These are phyloP conservation scores for Bombus sibiricus DNA, from an alignment of 1,140 invertebrate species.

Conservation along the genomic window DNA sequence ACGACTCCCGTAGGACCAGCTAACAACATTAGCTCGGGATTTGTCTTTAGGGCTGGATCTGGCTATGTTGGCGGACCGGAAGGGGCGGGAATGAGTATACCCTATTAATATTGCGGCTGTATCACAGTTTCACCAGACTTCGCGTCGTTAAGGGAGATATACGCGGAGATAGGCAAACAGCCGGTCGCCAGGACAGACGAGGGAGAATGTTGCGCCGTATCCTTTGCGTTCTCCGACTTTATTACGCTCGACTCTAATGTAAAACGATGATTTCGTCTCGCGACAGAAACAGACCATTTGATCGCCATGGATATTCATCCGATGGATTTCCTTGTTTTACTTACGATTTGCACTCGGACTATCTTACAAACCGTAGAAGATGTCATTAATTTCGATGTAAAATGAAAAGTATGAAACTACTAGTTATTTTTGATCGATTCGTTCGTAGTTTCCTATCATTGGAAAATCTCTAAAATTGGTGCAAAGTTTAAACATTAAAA, in stretches of 20 bases:
- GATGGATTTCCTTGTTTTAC: background rate
- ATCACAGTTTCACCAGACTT: constrained; percentile 62
- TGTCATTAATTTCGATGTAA: too few species aligned
- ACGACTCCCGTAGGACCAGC: constrained; percentile 59
- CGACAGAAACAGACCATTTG: background rate
- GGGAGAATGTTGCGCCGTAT: background rate
- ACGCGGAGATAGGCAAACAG: constrained; percentile 54
- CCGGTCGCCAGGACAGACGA: constrained; percentile 6
- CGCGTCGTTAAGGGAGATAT: constrained; percentile 61
- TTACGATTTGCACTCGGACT: background rate
- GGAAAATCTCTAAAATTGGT: too few species aligned
- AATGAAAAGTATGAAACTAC: too few species aligned
- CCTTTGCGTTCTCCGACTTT: constrained; percentile 27
- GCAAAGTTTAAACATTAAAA: too few species aligned
- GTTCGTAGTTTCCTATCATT: too few species aligned
- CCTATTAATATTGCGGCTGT: constrained; percentile 66
- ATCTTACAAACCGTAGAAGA: background rate
- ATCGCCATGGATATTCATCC: background rate
- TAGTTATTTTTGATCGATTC: too few species aligned
- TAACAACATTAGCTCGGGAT: constrained; percentile 67
- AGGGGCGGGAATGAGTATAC: constrained; percentile 11
- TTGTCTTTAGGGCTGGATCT: constrained; percentile 62
- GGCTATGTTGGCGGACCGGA: background rate
- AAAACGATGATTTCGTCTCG: constrained; percentile 12
- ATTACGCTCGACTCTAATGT: constrained; percentile 11